Conservation (phyloP, 35 echinoderm and acorn worm species). For the Hemicentrotus pulcherrimus region DNA sequence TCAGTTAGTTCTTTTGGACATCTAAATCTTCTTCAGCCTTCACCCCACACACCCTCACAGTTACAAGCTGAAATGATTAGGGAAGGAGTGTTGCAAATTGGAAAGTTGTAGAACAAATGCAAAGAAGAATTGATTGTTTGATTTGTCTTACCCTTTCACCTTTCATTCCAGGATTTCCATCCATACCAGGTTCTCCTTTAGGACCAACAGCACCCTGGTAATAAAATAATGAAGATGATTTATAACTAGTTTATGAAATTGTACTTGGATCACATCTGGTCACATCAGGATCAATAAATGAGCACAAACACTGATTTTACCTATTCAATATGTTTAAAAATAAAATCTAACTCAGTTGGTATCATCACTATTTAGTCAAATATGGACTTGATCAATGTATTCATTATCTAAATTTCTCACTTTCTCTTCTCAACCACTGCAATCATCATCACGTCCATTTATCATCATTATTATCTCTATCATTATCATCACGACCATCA, state of each 20-base stretch:
- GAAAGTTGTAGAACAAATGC: not conserved
- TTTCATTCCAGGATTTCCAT: slow-evolving; percentile 28
- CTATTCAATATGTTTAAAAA: no score
- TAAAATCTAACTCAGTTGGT: not conserved
- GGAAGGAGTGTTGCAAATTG: no score
- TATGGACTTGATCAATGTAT: not conserved
- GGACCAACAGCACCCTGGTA: not conserved
- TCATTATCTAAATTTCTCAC: not conserved
- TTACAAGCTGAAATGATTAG: not conserved
- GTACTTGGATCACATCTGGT: no score
- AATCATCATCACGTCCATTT: not conserved
- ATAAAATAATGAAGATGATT: not conserved
- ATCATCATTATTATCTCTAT: not conserved
- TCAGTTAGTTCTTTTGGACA: not conserved
- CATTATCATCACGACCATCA: not conserved
- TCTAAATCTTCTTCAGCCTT: not conserved
- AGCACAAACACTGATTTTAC: no score
- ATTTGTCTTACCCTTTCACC: slow-evolving; percentile 38
- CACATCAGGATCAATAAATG: no score
- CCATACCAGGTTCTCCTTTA: slow-evolving; percentile 35
- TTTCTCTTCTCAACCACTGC: no score
- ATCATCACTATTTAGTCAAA: not conserved
- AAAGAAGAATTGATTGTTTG: no score
- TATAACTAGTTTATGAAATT: not conserved
- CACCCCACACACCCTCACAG: not conserved